phyloP scores from a whole-genome alignment of 2,888 invertebrate genomes.

The Unio delphinus region DNA sequence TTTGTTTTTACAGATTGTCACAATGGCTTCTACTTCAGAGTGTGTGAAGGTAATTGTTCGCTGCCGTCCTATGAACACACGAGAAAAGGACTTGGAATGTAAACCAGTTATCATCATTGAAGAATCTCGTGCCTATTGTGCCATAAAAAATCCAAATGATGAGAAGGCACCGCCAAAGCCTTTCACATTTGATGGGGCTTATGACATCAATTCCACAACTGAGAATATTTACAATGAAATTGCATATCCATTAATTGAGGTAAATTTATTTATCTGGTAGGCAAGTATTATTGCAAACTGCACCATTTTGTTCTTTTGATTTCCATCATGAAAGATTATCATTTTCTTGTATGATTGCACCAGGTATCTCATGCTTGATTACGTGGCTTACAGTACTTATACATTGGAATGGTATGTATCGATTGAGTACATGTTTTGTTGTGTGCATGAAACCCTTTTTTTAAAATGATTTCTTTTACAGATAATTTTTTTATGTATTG shows the following conservation, averaged over 20 bases:
- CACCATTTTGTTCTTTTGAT: no score
- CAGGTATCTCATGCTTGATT: no score
- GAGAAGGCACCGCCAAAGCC: constrained; percentile 63
- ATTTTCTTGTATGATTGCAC: no score
- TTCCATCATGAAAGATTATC: no score
- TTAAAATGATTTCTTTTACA: no score
- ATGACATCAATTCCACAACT: constrained; percentile 83
- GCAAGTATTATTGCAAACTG: no score
- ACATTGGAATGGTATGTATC: no score
- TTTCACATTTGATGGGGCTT: constrained; percentile 89
- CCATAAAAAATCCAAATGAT: constrained; percentile 69
- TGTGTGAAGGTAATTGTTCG: constrained; percentile 87
- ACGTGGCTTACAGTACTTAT: no score
- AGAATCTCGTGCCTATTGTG: constrained; percentile 77
- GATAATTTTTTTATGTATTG: no score
- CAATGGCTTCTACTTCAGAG: constrained; percentile 70
- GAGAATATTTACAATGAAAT: constrained; percentile 91
- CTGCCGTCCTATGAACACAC: constrained; percentile 88
- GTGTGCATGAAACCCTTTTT: no score
- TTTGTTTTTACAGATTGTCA: no score
- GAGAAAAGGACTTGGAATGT: constrained; percentile 81
- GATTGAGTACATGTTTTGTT: no score
- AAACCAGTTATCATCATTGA: constrained; percentile 75
- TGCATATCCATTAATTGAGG: constrained; percentile 86
- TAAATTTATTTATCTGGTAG: constrained; percentile 58